Evolutionary conservation across 2,113 vertebrate species (phyloP), one percentile per base, ranked within the genome.

Genomic region (Phyllopteryx taeniolatus): DNA sequence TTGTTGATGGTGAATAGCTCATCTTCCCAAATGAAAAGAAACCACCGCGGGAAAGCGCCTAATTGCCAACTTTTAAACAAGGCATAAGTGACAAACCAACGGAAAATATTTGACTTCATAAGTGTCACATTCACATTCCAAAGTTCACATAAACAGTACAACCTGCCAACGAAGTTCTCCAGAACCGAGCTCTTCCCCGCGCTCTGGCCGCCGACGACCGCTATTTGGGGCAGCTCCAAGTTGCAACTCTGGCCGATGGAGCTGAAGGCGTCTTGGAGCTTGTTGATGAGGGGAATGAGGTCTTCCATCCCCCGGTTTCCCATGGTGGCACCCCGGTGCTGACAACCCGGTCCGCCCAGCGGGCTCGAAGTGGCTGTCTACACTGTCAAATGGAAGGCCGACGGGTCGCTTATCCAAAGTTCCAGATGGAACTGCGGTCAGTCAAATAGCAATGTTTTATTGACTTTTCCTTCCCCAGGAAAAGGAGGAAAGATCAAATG

Each of bases 221-320:
- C 96, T 87, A 98, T 98, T 91, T 98, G 96, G 62, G 96, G 96
- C 88, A 98, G 92, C 88, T 98, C 96, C 80, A 98, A 84, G 90
- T 96, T 94, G 86, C 95, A 96, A 90, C 93, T 95, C 94, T 98
- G 97, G 4, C 97, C 96, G 88, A 98, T 98, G 83, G 95, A 96
- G 86, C 95, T 96, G 93, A 98, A 98, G 8, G 97, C 96, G 91
- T 98, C 97, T 81, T 98, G 97, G 71, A 98, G 95, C 77, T 96
- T 97, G 92, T 98, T 98, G 64, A 98, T 96, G 73, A 98, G 93
- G 73, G 96, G 96, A 81, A 98, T 98, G 53, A 98, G 91, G 63
- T 98, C 96, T 87, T 98, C 97, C 97, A 98, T 98, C 73, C 96
- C 96, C 83, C 94, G 94, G 94, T 98, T 98, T 84, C 97, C 96